Conservation (phyloP, 2,888 invertebrate species). For the Tipula vernalis region DNA sequence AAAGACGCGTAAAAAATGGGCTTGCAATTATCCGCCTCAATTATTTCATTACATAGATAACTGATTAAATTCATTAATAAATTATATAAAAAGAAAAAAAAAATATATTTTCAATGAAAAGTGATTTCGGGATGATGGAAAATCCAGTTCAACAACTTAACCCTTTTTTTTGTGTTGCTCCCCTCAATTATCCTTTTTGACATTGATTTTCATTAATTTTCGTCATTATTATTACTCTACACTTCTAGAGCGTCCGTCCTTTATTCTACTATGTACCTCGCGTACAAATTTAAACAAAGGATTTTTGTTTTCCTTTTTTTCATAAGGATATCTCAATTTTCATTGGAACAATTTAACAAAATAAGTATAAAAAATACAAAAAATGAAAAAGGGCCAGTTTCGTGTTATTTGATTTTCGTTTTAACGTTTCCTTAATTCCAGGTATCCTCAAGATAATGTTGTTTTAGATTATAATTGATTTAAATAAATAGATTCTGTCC, state of each 20-base stretch:
- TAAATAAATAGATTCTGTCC: background rate
- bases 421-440: background rate
- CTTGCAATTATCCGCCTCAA: background rate
- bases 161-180: background rate
- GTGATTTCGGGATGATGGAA: background rate
- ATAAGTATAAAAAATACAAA: background rate
- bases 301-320: background rate
- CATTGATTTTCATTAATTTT: background rate
- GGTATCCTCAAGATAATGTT: background rate
- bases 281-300: background rate
- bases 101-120: background rate
- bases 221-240: background rate
- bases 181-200: background rate
- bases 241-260: background rate
- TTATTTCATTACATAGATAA: background rate
- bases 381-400: background rate
- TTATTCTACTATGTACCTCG: background rate
- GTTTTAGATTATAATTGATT: background rate
- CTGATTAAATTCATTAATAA: background rate
- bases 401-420: background rate
- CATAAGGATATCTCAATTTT: background rate
- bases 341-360: background rate
- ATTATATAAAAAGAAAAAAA: background rate
- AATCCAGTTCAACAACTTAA: background rate
- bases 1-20: background rate